Percentiles rank a stretch among this genome's conserved stretches.
These are phyloP conservation scores for Wasmannia auropunctata DNA, from an alignment of 1,140 invertebrate species.

Conservation along the genomic window DNA sequence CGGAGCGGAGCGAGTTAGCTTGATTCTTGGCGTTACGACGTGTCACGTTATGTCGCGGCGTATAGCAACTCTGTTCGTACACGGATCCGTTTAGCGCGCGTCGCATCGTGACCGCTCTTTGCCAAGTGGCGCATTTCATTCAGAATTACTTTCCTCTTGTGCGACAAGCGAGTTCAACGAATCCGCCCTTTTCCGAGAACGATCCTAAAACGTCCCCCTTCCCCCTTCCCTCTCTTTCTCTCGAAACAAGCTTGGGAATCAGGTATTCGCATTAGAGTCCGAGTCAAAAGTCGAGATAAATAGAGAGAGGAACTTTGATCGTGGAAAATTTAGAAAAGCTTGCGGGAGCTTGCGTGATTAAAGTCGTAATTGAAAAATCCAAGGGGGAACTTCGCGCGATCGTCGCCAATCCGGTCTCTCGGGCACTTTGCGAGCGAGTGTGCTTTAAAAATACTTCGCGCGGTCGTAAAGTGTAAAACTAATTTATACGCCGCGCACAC, in stretches of 20 bases:
- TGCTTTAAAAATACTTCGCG: constrained; percentile 37
- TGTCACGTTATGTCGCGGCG: constrained; percentile 40
- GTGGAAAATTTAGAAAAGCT: neutral
- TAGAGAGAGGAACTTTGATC: neutral
- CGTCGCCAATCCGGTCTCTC: neutral
- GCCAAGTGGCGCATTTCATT: constrained; percentile 65
- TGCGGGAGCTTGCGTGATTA: neutral
- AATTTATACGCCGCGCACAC: constrained; percentile 15
- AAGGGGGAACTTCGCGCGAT: too few relatives aligned
- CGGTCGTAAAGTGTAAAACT: constrained; percentile 9
- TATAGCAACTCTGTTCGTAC: constrained; percentile 23
- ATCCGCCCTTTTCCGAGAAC: neutral
- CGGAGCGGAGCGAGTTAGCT: constrained; percentile 7
- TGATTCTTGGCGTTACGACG: constrained; percentile 39
- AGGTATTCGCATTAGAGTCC: neutral
- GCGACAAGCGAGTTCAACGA: neutral
- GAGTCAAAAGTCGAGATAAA: neutral
- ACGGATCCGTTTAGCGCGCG: constrained; percentile 12
- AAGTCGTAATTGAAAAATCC: too few relatives aligned
- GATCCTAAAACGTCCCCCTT: neutral
- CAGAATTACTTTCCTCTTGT: constrained; percentile 46
- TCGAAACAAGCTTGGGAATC: neutral
- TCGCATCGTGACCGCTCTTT: constrained; percentile 41
- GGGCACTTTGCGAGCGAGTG: neutral
- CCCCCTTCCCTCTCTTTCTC: too few relatives aligned